Evolutionary conservation across 2,113 vertebrate species (phyloP).

Genomic region (Hepsetus odoe): DNA sequence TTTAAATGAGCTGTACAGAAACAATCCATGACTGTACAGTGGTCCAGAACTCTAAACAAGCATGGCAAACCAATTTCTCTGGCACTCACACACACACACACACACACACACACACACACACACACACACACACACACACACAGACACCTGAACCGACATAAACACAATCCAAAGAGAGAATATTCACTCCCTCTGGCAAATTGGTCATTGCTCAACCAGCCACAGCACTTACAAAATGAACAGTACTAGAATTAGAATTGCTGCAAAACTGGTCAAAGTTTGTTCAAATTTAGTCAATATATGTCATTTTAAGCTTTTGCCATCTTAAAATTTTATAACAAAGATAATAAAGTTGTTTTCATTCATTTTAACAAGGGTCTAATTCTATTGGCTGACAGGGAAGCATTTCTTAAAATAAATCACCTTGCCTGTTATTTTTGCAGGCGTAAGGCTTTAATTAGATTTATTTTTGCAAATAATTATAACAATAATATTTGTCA

Average conservation of each 20-base stretch:
- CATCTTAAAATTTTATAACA: too few relatives aligned
- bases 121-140: constrained; percentile 38
- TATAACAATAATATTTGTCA: too few relatives aligned
- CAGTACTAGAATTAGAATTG: constrained; percentile 64
- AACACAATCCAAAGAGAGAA: constrained; percentile 44
- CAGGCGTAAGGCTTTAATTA: too few relatives aligned
- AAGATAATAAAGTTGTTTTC: too few relatives aligned
- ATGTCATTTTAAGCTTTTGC: too few relatives aligned
- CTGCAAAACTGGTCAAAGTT: background rate
- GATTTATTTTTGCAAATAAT: too few relatives aligned
- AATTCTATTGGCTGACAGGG: too few relatives aligned
- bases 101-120: background rate
- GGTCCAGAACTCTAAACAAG: constrained; percentile 15
- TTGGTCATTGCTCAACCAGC: constrained; percentile 81
- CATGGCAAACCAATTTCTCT: background rate
- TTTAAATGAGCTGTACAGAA: background rate
- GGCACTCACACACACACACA: background rate
- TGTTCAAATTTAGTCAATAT: too few relatives aligned
- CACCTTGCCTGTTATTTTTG: too few relatives aligned
- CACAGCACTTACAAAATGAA: constrained; percentile 69
- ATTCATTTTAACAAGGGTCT: too few relatives aligned
- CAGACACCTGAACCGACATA: constrained; percentile 50
- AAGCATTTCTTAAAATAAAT: too few relatives aligned
- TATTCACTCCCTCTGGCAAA: constrained; percentile 36
- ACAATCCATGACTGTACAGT: constrained; percentile 1